Evolutionary conservation across 2,888 invertebrate species (phyloP).

Genomic region (Sminthurides aquaticus): DNA sequence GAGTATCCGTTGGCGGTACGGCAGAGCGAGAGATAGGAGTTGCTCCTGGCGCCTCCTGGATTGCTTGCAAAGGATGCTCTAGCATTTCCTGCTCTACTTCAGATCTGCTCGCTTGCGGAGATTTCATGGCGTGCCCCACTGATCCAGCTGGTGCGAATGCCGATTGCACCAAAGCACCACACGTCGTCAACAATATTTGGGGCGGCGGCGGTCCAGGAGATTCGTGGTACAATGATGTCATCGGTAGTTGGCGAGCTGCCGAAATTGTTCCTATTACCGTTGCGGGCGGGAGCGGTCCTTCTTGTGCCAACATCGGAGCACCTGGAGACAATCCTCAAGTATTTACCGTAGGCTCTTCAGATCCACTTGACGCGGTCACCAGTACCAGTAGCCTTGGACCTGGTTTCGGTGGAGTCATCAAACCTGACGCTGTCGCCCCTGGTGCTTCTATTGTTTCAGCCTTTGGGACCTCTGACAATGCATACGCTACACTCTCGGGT

Average conservation of each 20-base stretch:
- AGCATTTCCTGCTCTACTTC: not conserved
- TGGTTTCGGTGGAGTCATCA: not conserved
- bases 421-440: constrained; percentile 1
- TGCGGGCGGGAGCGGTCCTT: not conserved
- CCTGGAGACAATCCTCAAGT: not conserved
- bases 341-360: not conserved
- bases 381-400: not conserved
- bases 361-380: not conserved
- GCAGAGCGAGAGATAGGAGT: constrained; percentile 5
- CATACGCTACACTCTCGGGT: not conserved
- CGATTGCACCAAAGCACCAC: not conserved
- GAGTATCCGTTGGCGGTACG: not conserved
- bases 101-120: not conserved
- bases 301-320: not conserved
- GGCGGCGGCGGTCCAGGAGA: not conserved
- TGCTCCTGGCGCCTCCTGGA: constrained; percentile 10
- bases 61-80: constrained; percentile 2
- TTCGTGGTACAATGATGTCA: not conserved
- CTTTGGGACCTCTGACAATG: not conserved
- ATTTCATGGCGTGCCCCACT: not conserved
- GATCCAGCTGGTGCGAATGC: not conserved
- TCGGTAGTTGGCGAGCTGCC: not conserved
- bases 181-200: not conserved
- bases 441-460: not conserved
- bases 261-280: not conserved